Evolutionary conservation across 2,888 invertebrate genomes (phyloP), one percentile per base, ranked within the genome.

Genomic region (Nymphalis polychloros): DNA sequence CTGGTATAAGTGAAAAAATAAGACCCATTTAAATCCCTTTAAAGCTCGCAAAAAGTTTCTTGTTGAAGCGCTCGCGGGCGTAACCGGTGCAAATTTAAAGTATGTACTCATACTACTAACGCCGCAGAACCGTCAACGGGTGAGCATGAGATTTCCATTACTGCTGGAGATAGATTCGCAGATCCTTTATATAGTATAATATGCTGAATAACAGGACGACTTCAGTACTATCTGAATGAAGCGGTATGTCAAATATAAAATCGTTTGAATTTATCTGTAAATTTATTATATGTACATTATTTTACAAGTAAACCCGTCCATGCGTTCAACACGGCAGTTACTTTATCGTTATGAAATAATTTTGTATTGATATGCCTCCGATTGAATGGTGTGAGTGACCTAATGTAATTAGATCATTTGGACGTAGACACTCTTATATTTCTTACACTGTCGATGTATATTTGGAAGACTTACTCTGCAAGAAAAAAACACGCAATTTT

Each of bases 71-170:
- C 85, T 85, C 80, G 85, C 82, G 86, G 86, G 84, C 81, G 82
- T 85, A 86, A 85, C 88, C 87, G 89, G 90, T 89, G 89, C 86
- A 89, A 90, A 90, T 57, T 57, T 57, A 41, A 57, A 57, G 57
- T 57, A 57, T 57, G 57, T 57, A 89, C 41, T 41, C 41, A 41
- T 41, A 41, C 89, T 86, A 86, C 85, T 84, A 87, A 80, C 81
- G 80, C 86, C 85, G 83, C 89, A 88, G 19, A 85, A 84, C 86
- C 86, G 85, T 85, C 84, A 85, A 82, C 81, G 84, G 77, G 83
- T 80, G 87, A 91, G 91, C 91, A 92, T 85, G 90, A 87, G 88
- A 90, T 90, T 87, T 90, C 90, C 91, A 92, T 92, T 92, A 91
- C 86, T 84, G 88, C 78, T 82, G 48, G 48, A 64, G 31, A 55